Evolutionary conservation across 2,113 vertebrate species (phyloP), one percentile per base, ranked within the genome.

Genomic region (Nycticebus coucang): DNA sequence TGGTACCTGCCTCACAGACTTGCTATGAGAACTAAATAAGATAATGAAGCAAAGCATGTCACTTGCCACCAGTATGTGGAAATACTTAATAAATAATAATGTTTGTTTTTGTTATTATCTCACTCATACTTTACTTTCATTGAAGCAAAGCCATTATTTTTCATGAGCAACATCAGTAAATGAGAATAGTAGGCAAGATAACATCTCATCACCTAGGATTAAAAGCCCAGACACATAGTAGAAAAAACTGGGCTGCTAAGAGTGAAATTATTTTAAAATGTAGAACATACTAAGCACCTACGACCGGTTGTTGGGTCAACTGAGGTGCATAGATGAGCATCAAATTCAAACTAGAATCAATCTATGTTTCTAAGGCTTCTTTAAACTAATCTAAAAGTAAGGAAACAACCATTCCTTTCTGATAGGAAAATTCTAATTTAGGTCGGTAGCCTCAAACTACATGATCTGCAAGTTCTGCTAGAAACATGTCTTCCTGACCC

Each of bases 81-180:
- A 77, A 64, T 55, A 21, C 37, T 90, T 41, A 12, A n/a, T 71
- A 84, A 87, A 90, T 1, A 15, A 55, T 3, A 69, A 28, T 35
- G 1, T 0, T 79, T 62, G n/a, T 86, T 93, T 82, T 87, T 41
- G n/a, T 77, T 88, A 85, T 35, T 72, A 33, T 77, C 74, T 95
- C 71, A 85, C 78, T 87, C 75, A 87, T 84, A 75, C 19, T 92
- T 95, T 57, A 59, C 15, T 84, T 95, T n/a, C 57, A 57, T 60
- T 95, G 45, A 95, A 30, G 74, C 41, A 57, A 22, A 92, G 87
- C 37, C 53, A 37, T 69, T 64, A 92, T 60, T 80, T 60, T 80
- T 95, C 80, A 72, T 19, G 53, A 95, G 41, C 77, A 59, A 26
- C 14, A 53, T 72, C 69, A 94, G 72, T 62, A 83, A 92, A 66